A percentile compares a stretch with the other conserved stretches of the same genome.
phyloP scores from a whole-genome alignment of 1,140 invertebrate genomes.

The Meloidogyne floridensis region DNA sequence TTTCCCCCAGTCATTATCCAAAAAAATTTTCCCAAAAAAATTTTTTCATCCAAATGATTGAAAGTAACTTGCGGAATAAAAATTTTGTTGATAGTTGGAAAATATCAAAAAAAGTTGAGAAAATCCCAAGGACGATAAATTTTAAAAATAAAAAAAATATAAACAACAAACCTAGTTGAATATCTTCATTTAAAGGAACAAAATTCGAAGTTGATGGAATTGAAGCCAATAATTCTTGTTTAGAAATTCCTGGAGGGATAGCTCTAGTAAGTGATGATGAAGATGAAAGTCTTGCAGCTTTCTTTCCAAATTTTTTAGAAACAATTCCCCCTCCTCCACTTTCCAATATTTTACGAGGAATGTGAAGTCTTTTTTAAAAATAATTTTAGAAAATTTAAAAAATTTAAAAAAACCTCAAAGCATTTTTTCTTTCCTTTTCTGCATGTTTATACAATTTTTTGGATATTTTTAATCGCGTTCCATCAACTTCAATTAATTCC shows the following conservation, averaged over 20 bases:
- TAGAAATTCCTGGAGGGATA: neutral
- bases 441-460: constrained; percentile 54
- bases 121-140: no score
- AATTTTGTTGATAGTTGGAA: no score
- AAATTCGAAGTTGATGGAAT: neutral
- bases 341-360: constrained; percentile 45
- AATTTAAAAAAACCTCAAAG: constrained; percentile 34
- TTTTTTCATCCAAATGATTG: no score
- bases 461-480: constrained; percentile 51
- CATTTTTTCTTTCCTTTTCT: constrained; percentile 47
- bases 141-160: no score
- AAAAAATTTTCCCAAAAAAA: no score
- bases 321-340: neutral
- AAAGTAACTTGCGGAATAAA: no score
- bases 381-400: neutral
- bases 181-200: constrained; percentile 7
- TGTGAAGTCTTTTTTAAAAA: constrained; percentile 40
- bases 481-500: constrained; percentile 49
- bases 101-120: no score
- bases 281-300: neutral
- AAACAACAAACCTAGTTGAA: neutral
- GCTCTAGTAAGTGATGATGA: neutral
- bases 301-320: neutral
- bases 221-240: constrained; percentile 2
- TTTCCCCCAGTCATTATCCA: no score